phyloP scores from a whole-genome alignment of 2,113 vertebrate genomes.

The Micromys minutus region DNA sequence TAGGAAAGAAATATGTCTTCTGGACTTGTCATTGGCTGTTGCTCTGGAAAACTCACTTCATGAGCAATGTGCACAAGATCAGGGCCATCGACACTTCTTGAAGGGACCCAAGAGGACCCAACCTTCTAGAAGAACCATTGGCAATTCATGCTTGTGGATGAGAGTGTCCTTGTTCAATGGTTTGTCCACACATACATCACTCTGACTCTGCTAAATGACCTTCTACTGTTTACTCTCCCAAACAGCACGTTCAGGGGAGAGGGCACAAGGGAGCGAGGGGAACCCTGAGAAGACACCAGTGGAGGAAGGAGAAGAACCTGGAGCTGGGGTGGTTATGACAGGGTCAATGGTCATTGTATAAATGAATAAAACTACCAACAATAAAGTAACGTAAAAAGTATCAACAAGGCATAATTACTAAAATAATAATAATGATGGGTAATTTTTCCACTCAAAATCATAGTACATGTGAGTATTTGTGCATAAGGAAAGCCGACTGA shows the following conservation, averaged over 20 bases:
- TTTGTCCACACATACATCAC: neutral
- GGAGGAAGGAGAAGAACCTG: neutral
- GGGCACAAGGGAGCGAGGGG: neutral
- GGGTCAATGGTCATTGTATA: neutral
- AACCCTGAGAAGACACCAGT: neutral
- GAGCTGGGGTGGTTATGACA: neutral
- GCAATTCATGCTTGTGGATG: neutral
- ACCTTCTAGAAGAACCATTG: neutral
- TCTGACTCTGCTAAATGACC: neutral
- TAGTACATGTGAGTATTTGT: neutral
- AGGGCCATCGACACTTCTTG: neutral
- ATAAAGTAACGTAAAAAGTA: neutral
- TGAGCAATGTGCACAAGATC: neutral
- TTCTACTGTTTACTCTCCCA: neutral
- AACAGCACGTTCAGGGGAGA: neutral
- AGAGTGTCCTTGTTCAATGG: neutral
- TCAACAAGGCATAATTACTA: neutral
- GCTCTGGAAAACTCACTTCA: neutral
- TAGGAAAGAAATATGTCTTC: neutral
- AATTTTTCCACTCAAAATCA: neutral
- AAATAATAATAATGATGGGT: neutral
- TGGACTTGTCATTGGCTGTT: neutral
- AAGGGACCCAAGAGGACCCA: too few species aligned
- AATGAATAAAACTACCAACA: neutral
- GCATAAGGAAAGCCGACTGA: too few species aligned